phyloP scores from a whole-genome alignment of 2,113 vertebrate species.

The Alces alces region DNA sequence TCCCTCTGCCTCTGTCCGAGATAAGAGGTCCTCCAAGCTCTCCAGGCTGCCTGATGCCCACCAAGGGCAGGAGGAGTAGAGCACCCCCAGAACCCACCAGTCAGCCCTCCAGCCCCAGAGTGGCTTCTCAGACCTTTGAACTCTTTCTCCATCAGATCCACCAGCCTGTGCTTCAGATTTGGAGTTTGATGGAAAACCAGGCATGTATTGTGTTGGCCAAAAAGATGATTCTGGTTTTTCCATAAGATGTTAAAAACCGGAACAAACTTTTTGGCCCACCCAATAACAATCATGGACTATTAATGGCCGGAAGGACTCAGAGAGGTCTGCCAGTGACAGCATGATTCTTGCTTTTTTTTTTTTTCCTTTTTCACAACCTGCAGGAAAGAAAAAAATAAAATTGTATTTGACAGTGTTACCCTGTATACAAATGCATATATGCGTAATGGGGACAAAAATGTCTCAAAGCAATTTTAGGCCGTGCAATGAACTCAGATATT shows the following conservation, averaged over 20 bases:
- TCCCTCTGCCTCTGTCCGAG: no score
- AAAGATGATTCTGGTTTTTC: neutral
- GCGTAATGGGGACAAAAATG: neutral
- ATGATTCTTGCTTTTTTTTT: neutral
- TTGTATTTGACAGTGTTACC: neutral
- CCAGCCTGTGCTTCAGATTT: neutral
- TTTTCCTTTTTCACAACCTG: neutral
- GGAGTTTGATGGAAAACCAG: neutral
- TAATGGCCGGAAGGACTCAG: neutral
- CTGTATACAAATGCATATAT: neutral
- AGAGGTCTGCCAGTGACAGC: accelerated
- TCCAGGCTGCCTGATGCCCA: neutral
- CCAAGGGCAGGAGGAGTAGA: accelerated
- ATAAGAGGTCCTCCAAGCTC: neutral
- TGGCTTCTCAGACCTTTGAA: neutral
- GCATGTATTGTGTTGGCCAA: neutral
- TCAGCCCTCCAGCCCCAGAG: neutral
- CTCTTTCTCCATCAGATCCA: neutral
- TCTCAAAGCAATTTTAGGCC: neutral
- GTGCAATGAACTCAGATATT: neutral
- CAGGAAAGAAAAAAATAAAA: neutral
- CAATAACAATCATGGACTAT: neutral
- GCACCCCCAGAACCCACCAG: neutral
- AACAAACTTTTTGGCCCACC: neutral
- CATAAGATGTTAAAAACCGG: neutral